These are phyloP conservation scores for Pantherophis vulpinus DNA, from an alignment of 2,797 vertebrate species.

Conservation along the genomic window DNA sequence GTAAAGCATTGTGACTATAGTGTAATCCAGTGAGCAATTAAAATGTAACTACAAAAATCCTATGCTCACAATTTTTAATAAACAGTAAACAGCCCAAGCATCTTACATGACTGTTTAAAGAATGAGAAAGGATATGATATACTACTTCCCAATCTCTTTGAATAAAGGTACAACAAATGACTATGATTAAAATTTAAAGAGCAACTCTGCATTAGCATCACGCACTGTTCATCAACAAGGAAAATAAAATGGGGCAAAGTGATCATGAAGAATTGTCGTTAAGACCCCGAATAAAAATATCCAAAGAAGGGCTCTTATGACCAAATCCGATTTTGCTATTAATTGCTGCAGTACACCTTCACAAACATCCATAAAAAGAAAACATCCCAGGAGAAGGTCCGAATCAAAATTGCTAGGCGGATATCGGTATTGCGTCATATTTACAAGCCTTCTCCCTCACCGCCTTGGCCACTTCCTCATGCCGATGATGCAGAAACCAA, in stretches of 20 bases:
- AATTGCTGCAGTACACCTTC: neutral
- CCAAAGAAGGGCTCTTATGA: neutral
- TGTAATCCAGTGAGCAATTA: neutral
- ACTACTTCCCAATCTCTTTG: neutral
- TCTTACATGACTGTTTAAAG: neutral
- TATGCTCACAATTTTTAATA: neutral
- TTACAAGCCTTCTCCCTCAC: neutral
- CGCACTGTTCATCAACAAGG: neutral
- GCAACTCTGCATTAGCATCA: neutral
- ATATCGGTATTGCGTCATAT: neutral
- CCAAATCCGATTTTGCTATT: too few relatives aligned
- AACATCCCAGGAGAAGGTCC: neutral
- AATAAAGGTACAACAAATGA: neutral
- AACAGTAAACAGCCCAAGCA: neutral
- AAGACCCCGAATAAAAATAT: neutral
- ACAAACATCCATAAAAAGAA: neutral
- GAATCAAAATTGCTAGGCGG: neutral
- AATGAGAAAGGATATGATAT: neutral
- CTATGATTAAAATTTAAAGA: neutral
- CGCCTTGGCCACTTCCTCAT: neutral
- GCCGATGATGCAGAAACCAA: too few relatives aligned
- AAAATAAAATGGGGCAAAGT: neutral
- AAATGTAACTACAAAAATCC: neutral
- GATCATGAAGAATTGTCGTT: neutral
- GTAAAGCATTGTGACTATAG: neutral